phyloP scores from a whole-genome alignment of 2,797 vertebrate genomes.

The Dallia pectoralis region DNA sequence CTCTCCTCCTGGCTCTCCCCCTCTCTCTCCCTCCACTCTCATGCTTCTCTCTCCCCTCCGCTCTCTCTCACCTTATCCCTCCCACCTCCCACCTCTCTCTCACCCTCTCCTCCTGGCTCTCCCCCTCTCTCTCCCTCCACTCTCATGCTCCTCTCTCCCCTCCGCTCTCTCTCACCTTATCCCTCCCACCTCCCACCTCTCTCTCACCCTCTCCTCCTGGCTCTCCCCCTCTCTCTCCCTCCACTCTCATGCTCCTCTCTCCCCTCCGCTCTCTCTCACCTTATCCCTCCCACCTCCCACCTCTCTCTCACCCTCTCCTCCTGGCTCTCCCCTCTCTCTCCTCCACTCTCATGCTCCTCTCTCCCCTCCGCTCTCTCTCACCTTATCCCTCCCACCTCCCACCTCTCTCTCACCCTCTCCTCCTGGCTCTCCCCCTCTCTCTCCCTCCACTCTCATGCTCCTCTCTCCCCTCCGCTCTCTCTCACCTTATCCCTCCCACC shows the following conservation, averaged over 20 bases:
- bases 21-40: neutral
- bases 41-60: slow-evolving; percentile 3
- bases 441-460: neutral
- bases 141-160: too few species aligned
- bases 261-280: neutral
- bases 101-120: too few species aligned
- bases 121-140: neutral
- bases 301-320: too few species aligned
- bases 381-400: slow-evolving; percentile 27
- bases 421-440: neutral
- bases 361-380: too few species aligned
- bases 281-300: too few species aligned
- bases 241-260: too few species aligned
- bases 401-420: neutral
- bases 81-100: slow-evolving; percentile 6
- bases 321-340: too few species aligned
- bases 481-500: neutral
- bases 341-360: too few species aligned
- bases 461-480: neutral
- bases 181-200: neutral
- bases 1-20: neutral
- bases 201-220: too few species aligned
- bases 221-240: too few species aligned
- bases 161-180: slow-evolving; percentile 13
- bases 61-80: neutral